phyloP scores from a whole-genome alignment of 2,113 vertebrate species.

The Alouatta palliata region DNA sequence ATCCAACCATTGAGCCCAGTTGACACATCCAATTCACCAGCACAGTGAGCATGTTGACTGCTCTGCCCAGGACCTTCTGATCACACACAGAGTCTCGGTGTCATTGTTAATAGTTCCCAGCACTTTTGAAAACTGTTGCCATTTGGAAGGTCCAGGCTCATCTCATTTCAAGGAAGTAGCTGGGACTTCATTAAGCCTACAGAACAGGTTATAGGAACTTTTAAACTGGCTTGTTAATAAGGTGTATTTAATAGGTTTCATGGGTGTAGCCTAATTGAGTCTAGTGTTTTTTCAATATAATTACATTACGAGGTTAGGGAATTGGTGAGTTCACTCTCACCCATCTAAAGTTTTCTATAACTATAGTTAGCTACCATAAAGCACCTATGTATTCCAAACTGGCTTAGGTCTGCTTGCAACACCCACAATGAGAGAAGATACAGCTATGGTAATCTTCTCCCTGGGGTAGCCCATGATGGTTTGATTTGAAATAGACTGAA shows the following conservation, averaged over 20 bases:
- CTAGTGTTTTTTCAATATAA: slow-evolving; percentile 52
- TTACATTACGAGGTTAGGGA: slow-evolving; percentile 17
- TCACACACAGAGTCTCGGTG: fast-evolving
- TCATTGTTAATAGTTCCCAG: fast-evolving
- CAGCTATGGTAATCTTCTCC: fast-evolving
- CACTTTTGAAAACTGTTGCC: too few relatives aligned
- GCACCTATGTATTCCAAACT: fast-evolving
- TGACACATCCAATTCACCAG: fast-evolving
- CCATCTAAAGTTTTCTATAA: not conserved
- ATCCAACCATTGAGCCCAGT: fast-evolving
- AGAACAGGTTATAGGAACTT: not conserved
- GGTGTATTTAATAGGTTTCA: slow-evolving; percentile 14
- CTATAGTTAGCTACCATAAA: fast-evolving
- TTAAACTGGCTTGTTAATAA: slow-evolving; percentile 24
- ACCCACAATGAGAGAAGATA: fast-evolving
- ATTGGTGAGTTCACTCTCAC: not conserved
- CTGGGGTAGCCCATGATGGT: fast-evolving
- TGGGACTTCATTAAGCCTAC: not conserved
- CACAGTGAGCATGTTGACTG: fast-evolving
- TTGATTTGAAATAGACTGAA: fast-evolving
- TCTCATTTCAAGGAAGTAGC: not conserved
- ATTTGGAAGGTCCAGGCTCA: not conserved
- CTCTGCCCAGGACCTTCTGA: fast-evolving
- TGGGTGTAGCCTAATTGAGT: slow-evolving; percentile 52
- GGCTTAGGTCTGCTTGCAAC: fast-evolving